Evolutionary conservation across 2,797 vertebrate species (phyloP).

Genomic region (Triplophysa bombifrons): DNA sequence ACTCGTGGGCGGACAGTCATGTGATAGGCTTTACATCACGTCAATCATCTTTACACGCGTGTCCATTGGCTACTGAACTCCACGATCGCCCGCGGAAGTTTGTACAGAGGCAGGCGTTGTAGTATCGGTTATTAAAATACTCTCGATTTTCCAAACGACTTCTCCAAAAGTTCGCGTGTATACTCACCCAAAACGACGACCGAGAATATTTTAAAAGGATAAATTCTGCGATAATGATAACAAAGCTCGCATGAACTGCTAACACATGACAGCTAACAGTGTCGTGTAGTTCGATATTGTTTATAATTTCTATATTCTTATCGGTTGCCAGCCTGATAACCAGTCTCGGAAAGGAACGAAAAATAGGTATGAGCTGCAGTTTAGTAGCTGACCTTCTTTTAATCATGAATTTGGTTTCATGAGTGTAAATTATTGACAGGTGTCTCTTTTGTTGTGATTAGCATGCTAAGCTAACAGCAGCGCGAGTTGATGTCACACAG

Average conservation of each 20-base stretch:
- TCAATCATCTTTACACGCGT: conserved; percentile 44
- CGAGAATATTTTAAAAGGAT: neutral
- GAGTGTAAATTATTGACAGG: neutral
- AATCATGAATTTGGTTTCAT: neutral
- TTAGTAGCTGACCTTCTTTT: neutral
- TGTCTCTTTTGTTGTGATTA: conserved; percentile 30
- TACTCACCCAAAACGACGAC: neutral
- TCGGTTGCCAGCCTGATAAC: neutral
- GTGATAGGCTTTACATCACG: conserved; percentile 1
- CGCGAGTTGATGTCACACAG: neutral
- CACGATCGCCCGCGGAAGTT: conserved; percentile 45
- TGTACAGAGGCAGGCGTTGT: neutral
- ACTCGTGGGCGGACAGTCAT: neutral
- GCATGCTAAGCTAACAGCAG: conserved; percentile 33
- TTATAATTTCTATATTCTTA: neutral
- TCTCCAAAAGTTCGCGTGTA: neutral
- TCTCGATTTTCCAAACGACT: neutral
- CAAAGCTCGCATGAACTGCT: neutral
- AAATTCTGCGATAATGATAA: neutral
- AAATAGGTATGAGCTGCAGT: neutral
- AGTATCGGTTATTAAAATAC: conserved; percentile 41
- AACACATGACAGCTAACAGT: conserved; percentile 11
- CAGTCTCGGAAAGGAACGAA: neutral
- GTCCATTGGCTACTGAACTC: conserved; percentile 46
- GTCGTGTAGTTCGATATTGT: neutral